Conservation (phyloP, 2,113 vertebrate genomes). For the Tylochromis polylepis region DNA sequence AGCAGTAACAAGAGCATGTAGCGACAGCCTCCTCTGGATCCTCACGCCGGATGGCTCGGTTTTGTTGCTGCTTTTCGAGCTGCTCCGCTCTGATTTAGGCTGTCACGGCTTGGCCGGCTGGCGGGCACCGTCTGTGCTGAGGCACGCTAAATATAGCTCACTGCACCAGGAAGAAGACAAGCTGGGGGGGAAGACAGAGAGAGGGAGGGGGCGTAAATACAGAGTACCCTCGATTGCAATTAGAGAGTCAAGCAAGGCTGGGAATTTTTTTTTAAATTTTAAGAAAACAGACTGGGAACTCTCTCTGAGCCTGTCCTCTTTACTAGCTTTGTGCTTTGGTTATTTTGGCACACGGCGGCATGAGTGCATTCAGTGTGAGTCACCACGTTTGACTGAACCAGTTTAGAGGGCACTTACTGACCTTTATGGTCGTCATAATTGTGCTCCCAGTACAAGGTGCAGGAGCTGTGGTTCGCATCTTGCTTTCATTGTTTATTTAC, state of each 20-base stretch:
- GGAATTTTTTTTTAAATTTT: conserved; percentile 30
- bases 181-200: background rate
- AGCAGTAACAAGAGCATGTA: background rate
- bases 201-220: conserved; percentile 52
- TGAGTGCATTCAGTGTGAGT: conserved; percentile 31
- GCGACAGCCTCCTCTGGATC: conserved; percentile 1
- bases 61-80: conserved; percentile 31
- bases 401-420: conserved; percentile 12
- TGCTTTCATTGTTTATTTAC: background rate
- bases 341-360: background rate
- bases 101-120: conserved; percentile 40
- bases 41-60: background rate
- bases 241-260: conserved; percentile 49
- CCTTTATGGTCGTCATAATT: background rate
- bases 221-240: conserved; percentile 52
- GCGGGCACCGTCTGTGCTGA: conserved; percentile 47
- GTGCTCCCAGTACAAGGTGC: background rate
- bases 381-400: conserved; percentile 12
- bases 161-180: conserved; percentile 59
- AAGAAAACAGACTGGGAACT: conserved; percentile 16
- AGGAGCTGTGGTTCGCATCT: background rate
- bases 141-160: conserved; percentile 63
- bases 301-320: conserved; percentile 6
- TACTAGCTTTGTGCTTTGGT: conserved; percentile 4
- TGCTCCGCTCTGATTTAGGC: conserved; percentile 15